A percentile compares a stretch with the other conserved stretches of the same genome.
Conservation (phyloP, 2,113 vertebrate genomes). For the Pteronura brasiliensis region DNA sequence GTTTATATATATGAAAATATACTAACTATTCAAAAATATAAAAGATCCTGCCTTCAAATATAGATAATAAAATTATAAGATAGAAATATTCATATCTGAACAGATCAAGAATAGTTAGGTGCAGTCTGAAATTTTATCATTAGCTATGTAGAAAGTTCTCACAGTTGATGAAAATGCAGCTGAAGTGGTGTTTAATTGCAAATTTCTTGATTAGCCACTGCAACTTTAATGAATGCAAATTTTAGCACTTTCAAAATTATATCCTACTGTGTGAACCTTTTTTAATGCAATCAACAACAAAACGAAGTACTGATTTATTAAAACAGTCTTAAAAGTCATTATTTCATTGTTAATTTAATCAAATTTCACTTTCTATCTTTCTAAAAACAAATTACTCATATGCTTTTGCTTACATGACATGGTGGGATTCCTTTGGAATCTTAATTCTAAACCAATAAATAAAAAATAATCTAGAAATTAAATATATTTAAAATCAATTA, state of each 20-base stretch:
- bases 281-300: slow-evolving; percentile 61
- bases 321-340: slow-evolving; percentile 57
- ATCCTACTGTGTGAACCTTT: slow-evolving; percentile 54
- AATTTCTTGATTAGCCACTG: slow-evolving; percentile 72
- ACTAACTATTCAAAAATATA: neutral
- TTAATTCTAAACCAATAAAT: neutral
- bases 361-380: slow-evolving; percentile 37
- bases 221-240: slow-evolving; percentile 69
- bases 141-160: neutral
- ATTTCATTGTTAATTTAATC: slow-evolving; percentile 67
- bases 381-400: slow-evolving; percentile 12
- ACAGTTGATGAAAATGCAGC: slow-evolving; percentile 65
- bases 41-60: neutral
- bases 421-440: neutral
- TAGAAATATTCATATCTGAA: neutral
- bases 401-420: neutral
- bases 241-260: slow-evolving; percentile 68
- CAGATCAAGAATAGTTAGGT: slow-evolving; percentile 8
- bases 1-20: neutral
- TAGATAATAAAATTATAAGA: neutral
- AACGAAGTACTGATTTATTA: slow-evolving; percentile 51
- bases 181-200: slow-evolving; percentile 68
- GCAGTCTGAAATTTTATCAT: slow-evolving; percentile 22
- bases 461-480: neutral
- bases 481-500: neutral